Evolutionary conservation across 2,888 invertebrate genomes (phyloP), one percentile per base, ranked within the genome.

Genomic region (Plagiodera versicolora): DNA sequence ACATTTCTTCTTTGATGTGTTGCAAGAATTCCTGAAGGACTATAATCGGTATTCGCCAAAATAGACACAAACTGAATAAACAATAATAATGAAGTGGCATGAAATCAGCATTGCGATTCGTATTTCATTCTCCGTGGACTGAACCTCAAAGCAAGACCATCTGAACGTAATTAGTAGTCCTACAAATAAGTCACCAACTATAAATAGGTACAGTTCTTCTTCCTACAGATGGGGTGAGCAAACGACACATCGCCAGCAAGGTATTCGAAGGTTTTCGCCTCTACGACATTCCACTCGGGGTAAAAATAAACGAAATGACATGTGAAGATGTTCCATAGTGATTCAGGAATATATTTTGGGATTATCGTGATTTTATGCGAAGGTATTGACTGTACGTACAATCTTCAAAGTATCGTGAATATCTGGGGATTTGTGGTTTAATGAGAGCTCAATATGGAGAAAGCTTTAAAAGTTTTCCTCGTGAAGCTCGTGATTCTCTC

Each of bases 121-220:
- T 39, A 39, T 39, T 39, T 39, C 39, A 39, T 39, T n/a, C 39
- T 32, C 39, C 11, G 4, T 4, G 11, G 39, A 14, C 39, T 39
- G 2, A n/a, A 39, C 8, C 10, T 39, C 11, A 53, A 35, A 35
- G 32, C 30, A 19, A n/a, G 39, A 39, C 53, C 53, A 24, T 53
- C 39, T 53, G 53, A 45, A 44, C 16, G 53, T 39, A 53, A 53
- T 53, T 53, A 53, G 44, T 24, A 44, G 20, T 53, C 44, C 53
- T 24, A 53, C 53, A 44, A 44, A 53, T 53, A 52, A 52, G 52
- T 53, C 44, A 45, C 53, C 28, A 44, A 16, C 17, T 53, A 53
- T 53, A 30, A 44, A 53, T 53, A 53, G 53, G 44, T n/a, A 6
- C 14, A 20, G 44, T 45, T 28, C 28, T 28, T 44, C 28, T 53